Evolutionary conservation across 2,113 vertebrate genomes (phyloP).

Genomic region (Antechinus stuartii): DNA sequence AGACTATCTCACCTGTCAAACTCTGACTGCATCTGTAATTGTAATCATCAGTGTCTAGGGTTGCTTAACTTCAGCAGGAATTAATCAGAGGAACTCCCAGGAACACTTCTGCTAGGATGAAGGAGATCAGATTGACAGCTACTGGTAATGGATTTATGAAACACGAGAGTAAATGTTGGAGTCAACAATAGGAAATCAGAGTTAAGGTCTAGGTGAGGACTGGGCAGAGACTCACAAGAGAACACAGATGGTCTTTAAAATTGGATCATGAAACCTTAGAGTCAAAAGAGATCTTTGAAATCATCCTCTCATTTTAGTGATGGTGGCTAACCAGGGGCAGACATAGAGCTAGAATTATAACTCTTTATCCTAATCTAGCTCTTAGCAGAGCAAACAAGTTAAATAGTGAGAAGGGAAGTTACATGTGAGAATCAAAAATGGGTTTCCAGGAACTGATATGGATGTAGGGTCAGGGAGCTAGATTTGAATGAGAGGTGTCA

Average conservation of each 20-base stretch:
- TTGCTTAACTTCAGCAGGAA: not conserved
- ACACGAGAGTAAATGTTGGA: not conserved
- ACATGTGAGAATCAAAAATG: not conserved
- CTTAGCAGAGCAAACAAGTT: not conserved
- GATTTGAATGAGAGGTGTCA: not conserved
- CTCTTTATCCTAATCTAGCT: not conserved
- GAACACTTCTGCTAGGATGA: not conserved
- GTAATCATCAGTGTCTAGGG: not conserved
- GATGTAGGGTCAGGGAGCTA: not conserved
- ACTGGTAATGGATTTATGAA: not conserved
- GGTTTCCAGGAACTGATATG: not conserved
- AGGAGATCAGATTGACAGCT: not conserved
- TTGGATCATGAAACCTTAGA: not conserved
- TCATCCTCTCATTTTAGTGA: not conserved
- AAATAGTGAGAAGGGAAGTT: not conserved
- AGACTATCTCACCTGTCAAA: not conserved
- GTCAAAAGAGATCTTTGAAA: not conserved
- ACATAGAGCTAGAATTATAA: not conserved
- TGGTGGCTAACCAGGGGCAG: not conserved
- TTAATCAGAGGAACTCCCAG: not conserved
- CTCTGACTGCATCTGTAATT: not conserved
- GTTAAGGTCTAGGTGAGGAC: not conserved
- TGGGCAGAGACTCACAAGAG: not conserved
- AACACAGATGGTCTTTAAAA: not conserved
- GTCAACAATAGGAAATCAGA: not conserved